phyloP scores from a whole-genome alignment of 2,888 invertebrate species.

The Erannis defoliaria region DNA sequence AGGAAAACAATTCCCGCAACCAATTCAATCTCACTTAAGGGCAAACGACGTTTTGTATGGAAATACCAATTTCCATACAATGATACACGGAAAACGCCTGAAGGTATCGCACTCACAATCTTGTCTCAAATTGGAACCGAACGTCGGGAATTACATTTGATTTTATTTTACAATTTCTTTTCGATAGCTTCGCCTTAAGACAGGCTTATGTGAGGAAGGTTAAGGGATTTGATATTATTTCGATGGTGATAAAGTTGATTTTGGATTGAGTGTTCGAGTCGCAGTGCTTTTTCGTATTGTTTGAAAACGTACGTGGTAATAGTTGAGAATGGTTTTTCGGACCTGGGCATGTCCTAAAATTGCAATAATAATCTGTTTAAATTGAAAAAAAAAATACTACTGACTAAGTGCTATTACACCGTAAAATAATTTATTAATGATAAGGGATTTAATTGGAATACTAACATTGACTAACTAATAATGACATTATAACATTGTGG shows the following conservation, averaged over 20 bases:
- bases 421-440: too few species aligned
- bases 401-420: too few species aligned
- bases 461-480: too few species aligned
- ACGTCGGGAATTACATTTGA: slow-evolving; percentile 77
- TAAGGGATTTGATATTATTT: background rate
- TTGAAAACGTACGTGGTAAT: slow-evolving; percentile 54
- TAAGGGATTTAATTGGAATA: too few species aligned
- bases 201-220: slow-evolving; percentile 28
- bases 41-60: slow-evolving; percentile 49
- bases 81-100: slow-evolving; percentile 33
- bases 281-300: slow-evolving; percentile 43
- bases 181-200: slow-evolving; percentile 57
- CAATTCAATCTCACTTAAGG: slow-evolving; percentile 72
- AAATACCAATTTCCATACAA: slow-evolving; percentile 61
- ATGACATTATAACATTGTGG: too few species aligned
- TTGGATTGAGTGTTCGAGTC: background rate
- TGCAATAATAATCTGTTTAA: too few species aligned
- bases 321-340: background rate
- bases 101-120: slow-evolving; percentile 40
- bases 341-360: too few species aligned
- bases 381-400: too few species aligned
- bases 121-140: slow-evolving; percentile 71
- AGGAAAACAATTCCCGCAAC: slow-evolving; percentile 46
- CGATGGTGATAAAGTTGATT: slow-evolving; percentile 25
- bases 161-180: slow-evolving; percentile 83